Evolutionary conservation across 1,140 invertebrate genomes (phyloP), one percentile per base, ranked within the genome.

Genomic region (Ericerus pela): DNA sequence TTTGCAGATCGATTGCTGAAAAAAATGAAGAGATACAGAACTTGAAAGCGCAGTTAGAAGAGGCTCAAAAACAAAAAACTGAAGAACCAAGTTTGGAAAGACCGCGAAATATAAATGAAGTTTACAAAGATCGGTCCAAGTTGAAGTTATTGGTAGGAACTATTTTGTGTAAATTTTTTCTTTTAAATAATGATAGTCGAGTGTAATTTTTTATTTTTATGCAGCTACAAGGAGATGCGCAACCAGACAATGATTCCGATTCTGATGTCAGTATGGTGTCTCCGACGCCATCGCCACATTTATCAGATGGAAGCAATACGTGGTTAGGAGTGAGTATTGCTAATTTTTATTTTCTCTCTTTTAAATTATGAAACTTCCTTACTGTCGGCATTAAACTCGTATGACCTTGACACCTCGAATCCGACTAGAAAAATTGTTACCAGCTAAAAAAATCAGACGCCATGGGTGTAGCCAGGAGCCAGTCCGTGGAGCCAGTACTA

Each of bases 191-290:
- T 38, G 14, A 14, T 38, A 14, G 14, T 38, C 36, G 5, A 16
- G 20, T 38, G 14, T 10, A 14, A 47, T 47, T 47, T 3, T 47
- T 47, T 47, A 10, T 47, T 22, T 22, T 47, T 47, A 22, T 16
- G 41, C 20, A 47, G 41, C 20, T 47, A 4, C 41, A 47, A 4
- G 41, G 41, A 8, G 41, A 47, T 5, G 41, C 41, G 22, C n/a
- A n/a, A n/a, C 26, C 41, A 24, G 41, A 24, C 14, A 47, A 47
- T 47, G 41, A 47, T 10, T 22, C 41, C 18, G 41, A 47, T 47
- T 47, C 41, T 24, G 41, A 47, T 47, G 41, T 47, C 6, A 47
- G 41, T 24, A 47, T 47, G 41, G 16, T 47, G 41, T 47, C 41
- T 47, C 41, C 41, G 3, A 47, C 20, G 22, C 41, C 41, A 14